Base-by-base conservation (phyloP, 2,113 vertebrate genomes). In the Onychorhynchus coronatus region DNA sequence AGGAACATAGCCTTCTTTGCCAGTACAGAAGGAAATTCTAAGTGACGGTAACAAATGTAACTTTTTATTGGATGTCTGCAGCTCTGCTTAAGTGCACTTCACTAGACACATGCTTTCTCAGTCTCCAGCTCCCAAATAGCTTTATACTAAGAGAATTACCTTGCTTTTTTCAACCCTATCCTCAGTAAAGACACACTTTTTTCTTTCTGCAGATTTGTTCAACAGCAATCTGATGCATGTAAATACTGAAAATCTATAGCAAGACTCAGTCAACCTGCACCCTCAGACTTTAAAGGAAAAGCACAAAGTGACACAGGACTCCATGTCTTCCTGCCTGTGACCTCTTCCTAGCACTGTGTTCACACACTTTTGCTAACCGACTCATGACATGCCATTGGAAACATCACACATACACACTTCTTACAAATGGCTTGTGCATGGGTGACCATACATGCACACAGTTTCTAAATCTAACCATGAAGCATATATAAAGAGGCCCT, bases 401-500 rank as follows among this genome's bases (percentile, higher is more conserved):
- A 46, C 1, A 5, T 49, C 62, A 44, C n/a, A 35, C 37, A 27
- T 20, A 11, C 79, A 35, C 14, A 10, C 8, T 61, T 65, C 58
- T 72, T 66, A 76, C 63, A 68, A 44, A 41, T 2, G 1, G 10
- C 22, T 46, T 25, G 8, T 3, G 20, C 3, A 53, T 5, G 39
- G 17, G 63, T 49, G 50, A 61, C 14, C 0, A 0, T 8, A 74
- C 22, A n/a, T 6, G 9, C 2, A 0, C 3, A 10, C 0, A 0
- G 31, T 66, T 74, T 39, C 76, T 27, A 66, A 66, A 95, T 37
- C 59, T 62, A 62, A 49, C 11, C 20, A 49, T 0, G 47, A 13
- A 61, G 33, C 9, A 6, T 5, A 39, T 14, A 37, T 0, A 56
- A 24, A 47, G 31, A 41, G 6, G 31, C 41, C 83, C 5, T 52